These are phyloP conservation scores for Drosophila tripunctata DNA, from an alignment of 2,888 invertebrate species.

Conservation along the genomic window DNA sequence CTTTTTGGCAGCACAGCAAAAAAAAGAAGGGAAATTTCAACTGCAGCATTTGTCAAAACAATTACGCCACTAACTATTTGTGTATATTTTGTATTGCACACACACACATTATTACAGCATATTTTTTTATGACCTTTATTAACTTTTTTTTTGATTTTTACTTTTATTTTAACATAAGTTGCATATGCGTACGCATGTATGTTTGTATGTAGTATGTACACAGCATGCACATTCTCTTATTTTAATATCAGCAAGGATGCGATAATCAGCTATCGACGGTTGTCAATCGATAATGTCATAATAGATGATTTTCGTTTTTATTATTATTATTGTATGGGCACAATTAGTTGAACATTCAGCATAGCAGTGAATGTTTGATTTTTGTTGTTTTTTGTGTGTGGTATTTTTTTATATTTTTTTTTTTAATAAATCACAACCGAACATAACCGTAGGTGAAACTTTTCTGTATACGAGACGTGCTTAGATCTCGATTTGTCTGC, in stretches of 20 bases:
- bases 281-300: background rate
- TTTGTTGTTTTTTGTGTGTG: slow-evolving; percentile 3
- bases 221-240: slow-evolving; percentile 20
- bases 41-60: background rate
- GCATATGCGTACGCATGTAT: background rate
- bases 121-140: slow-evolving; percentile 15
- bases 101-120: slow-evolving; percentile 1
- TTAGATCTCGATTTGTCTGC: slow-evolving; percentile 60
- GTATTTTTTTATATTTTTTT: too few species aligned
- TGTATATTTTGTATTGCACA: background rate
- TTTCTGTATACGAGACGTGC: slow-evolving; percentile 55
- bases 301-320: background rate
- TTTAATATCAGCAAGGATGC: slow-evolving; percentile 12
- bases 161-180: slow-evolving; percentile 1
- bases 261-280: background rate
- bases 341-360: slow-evolving; percentile 6
- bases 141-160: background rate
- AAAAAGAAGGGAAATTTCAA: too few species aligned
- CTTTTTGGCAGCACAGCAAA: too few species aligned
- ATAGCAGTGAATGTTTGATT: background rate
- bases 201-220: background rate
- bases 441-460: slow-evolving; percentile 66
- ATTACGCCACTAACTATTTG: background rate
- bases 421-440: slow-evolving; percentile 58
- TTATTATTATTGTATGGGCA: background rate